phyloP scores from a whole-genome alignment of 1,140 invertebrate species.

The Caenorhabditis inopinata region DNA sequence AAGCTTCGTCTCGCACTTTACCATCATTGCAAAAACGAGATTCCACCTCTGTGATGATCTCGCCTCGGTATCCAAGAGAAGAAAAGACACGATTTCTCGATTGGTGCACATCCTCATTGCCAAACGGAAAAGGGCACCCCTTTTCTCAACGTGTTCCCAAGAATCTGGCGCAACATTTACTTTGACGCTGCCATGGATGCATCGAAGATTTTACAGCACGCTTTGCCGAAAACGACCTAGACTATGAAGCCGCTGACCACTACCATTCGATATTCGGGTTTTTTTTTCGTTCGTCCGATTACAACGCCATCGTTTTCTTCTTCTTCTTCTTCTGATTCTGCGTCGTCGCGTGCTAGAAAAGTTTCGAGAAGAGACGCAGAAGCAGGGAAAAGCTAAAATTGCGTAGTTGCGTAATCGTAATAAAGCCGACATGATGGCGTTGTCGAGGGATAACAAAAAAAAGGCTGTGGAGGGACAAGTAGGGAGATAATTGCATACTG shows the following conservation, averaged over 20 bases:
- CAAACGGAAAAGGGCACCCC: conserved; percentile 1
- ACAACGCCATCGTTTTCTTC: not conserved
- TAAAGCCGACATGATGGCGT: conserved; percentile 26
- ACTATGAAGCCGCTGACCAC: conserved; percentile 30
- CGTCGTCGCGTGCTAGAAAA: not conserved
- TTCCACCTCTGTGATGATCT: conserved; percentile 29
- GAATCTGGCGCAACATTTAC: conserved; percentile 19
- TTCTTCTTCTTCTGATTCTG: not conserved
- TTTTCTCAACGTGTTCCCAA: not conserved
- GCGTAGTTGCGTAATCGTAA: conserved; percentile 29
- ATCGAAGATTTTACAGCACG: conserved; percentile 19
- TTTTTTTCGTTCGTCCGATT: conserved; percentile 19
- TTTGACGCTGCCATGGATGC: not conserved
- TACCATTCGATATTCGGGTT: conserved; percentile 24
- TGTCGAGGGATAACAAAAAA: not conserved
- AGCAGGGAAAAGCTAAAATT: conserved; percentile 11
- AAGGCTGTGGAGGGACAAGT: not conserved
- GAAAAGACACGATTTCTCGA: not conserved
- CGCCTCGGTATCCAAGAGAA: not conserved
- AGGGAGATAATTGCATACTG: conserved; percentile 6
- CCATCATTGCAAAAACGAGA: conserved; percentile 34
- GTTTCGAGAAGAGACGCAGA: conserved; percentile 7
- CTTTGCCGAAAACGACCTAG: not conserved
- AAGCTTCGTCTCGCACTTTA: conserved; percentile 29
- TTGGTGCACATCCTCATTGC: not conserved